These are phyloP conservation scores for Geotrypetes seraphini DNA, from an alignment of 2,797 vertebrate genomes.

Conservation along the genomic window DNA sequence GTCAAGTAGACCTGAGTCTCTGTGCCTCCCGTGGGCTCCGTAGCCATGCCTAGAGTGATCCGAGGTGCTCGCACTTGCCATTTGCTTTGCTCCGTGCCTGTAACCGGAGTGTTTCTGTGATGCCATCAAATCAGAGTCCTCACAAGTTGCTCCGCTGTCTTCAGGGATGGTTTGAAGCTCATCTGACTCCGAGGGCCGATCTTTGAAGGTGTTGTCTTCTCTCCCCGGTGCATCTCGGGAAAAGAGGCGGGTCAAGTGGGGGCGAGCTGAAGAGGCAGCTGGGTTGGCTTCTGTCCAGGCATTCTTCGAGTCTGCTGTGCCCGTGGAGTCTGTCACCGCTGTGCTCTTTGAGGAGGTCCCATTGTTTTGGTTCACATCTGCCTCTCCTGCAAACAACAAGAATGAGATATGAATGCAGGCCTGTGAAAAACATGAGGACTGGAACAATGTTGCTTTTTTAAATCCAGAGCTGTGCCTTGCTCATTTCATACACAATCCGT, in stretches of 20 bases:
- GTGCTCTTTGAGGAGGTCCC: slow-evolving; percentile 75
- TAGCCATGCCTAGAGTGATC: slow-evolving; percentile 66
- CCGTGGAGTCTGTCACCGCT: slow-evolving; percentile 88
- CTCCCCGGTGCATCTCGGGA: slow-evolving; percentile 98
- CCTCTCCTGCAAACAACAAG: slow-evolving; percentile 92
- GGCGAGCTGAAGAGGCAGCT: slow-evolving; percentile 81
- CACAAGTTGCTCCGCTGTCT: slow-evolving; percentile 74
- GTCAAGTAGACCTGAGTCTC: slow-evolving; percentile 85
- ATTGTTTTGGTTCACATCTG: slow-evolving; percentile 96
- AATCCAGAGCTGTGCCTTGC: slow-evolving; percentile 27
- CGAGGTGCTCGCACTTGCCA: slow-evolving; percentile 86
- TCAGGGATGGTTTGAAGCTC: slow-evolving; percentile 97
- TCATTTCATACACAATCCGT: slow-evolving; percentile 39
- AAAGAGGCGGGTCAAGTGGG: slow-evolving; percentile 98
- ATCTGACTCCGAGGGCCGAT: slow-evolving; percentile 93
- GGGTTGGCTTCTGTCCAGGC: slow-evolving; percentile 70
- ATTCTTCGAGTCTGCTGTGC: slow-evolving; percentile 72
- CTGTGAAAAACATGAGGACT: slow-evolving; percentile 58
- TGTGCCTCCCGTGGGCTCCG: slow-evolving; percentile 67
- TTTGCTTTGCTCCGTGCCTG: slow-evolving; percentile 62
- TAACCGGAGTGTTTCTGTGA: slow-evolving; percentile 78
- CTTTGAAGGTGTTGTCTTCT: slow-evolving; percentile 99
- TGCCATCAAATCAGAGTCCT: slow-evolving; percentile 76
- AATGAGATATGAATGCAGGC: slow-evolving; percentile 76
- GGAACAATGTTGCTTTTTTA: slow-evolving; percentile 71